These are phyloP conservation scores for Halcyon badia DNA, from an alignment of 2,797 vertebrate species.

Conservation along the genomic window DNA sequence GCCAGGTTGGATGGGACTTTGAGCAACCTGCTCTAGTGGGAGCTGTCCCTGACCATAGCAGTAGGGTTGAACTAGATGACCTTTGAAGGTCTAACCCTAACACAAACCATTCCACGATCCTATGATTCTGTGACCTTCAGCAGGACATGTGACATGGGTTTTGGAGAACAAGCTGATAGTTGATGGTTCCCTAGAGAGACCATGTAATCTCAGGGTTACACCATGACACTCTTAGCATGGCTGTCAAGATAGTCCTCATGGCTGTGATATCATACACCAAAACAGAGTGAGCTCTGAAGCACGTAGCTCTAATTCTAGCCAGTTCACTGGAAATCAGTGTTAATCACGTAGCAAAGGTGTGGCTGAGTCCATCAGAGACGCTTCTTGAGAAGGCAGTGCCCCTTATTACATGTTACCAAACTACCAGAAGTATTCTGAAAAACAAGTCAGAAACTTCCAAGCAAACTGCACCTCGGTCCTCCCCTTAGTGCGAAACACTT, in stretches of 20 bases:
- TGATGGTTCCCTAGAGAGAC: background rate
- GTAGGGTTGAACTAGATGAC: background rate
- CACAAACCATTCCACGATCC: no score
- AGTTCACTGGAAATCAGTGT: background rate
- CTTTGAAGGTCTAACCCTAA: background rate
- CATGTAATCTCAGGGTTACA: background rate
- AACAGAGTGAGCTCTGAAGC: background rate
- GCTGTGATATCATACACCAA: background rate
- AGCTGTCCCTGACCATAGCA: background rate
- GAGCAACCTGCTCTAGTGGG: background rate
- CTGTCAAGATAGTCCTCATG: background rate
- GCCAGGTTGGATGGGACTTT: background rate
- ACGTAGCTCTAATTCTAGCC: background rate
- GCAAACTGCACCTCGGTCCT: background rate
- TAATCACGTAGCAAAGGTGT: background rate
- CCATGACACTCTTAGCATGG: rapidly evolving
- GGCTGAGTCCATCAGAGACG: background rate
- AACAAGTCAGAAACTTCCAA: background rate
- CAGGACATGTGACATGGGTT: background rate
- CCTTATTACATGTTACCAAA: background rate
- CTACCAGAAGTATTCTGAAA: background rate
- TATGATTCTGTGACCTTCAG: background rate
- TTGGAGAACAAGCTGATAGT: background rate
- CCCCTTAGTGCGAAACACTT: background rate
- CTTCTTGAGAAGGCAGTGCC: background rate